phyloP scores from a whole-genome alignment of 2,888 invertebrate genomes.

The Oxytorus armatus region DNA sequence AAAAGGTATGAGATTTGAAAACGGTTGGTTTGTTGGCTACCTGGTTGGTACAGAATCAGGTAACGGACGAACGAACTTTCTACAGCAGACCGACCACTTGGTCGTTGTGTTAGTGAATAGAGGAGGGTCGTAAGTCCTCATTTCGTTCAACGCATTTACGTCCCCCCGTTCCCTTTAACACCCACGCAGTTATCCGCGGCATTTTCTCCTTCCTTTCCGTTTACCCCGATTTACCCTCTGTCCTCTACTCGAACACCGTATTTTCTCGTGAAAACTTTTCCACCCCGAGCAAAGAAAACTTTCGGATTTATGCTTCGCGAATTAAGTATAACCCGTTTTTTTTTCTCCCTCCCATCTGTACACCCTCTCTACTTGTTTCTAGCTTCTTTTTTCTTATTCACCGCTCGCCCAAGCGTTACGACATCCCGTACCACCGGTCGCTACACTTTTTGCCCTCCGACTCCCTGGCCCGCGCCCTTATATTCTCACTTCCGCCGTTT shows the following conservation, averaged over 20 bases:
- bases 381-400: conserved; percentile 9
- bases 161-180: conserved; percentile 46
- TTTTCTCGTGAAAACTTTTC: conserved; percentile 83
- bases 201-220: conserved; percentile 7
- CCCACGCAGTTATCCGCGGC: conserved; percentile 21
- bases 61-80: conserved; percentile 2
- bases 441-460: conserved; percentile 5
- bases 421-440: conserved; percentile 48
- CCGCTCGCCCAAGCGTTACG: conserved; percentile 23
- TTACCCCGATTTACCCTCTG: conserved; percentile 16
- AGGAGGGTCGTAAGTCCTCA: conserved; percentile 67
- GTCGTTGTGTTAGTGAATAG: conserved; percentile 5
- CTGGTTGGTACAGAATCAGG: conserved; percentile 25
- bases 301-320: conserved; percentile 74
- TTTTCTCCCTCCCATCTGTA: conserved; percentile 59
- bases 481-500: conserved; percentile 22
- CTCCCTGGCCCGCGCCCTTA: background rate
- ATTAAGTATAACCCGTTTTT: conserved; percentile 73
- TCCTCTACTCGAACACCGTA: conserved; percentile 72
- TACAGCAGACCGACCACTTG: background rate
- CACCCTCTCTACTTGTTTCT: conserved; percentile 54
- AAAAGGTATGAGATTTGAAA: conserved; percentile 61
- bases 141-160: conserved; percentile 67
- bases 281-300: conserved; percentile 79
- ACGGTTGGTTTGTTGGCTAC: conserved; percentile 15